A percentile compares a stretch with the other conserved stretches of the same genome.
These are phyloP conservation scores for Leucoraja ocellata DNA, from an alignment of 2,797 vertebrate species.

Conservation along the genomic window DNA sequence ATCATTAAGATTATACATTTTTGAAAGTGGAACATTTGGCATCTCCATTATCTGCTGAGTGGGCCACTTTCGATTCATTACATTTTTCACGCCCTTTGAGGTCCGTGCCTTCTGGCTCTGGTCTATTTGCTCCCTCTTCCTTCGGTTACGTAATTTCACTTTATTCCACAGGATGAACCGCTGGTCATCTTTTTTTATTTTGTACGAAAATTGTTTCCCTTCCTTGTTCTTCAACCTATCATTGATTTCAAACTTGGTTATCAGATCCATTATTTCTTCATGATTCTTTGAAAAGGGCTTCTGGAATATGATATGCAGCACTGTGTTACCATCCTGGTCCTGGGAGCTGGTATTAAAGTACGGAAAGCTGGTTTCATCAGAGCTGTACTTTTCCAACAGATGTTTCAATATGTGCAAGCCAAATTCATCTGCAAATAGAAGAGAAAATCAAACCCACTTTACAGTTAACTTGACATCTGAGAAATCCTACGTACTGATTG, in stretches of 20 bases:
- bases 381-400: constrained; percentile 57
- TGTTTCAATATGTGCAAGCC: constrained; percentile 58
- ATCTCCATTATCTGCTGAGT: constrained; percentile 23
- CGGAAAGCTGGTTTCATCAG: constrained; percentile 50
- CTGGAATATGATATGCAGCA: constrained; percentile 66
- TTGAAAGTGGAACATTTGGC: constrained; percentile 39
- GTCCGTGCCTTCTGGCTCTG: constrained; percentile 5
- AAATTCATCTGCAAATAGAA: constrained; percentile 52
- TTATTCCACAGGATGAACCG: constrained; percentile 58
- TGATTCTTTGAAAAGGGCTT: constrained; percentile 47
- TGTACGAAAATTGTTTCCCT: constrained; percentile 56
- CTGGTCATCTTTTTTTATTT: constrained; percentile 57
- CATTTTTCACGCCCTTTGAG: not conserved
- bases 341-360: constrained; percentile 61
- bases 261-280: constrained; percentile 51
- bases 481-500: too few species aligned
- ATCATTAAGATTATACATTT: not conserved
- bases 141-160: constrained; percentile 48
- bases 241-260: constrained; percentile 62
- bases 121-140: constrained; percentile 48
- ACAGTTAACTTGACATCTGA: not conserved
- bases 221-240: constrained; percentile 60
- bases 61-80: not conserved
- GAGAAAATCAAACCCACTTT: not conserved
- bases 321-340: constrained; percentile 58